phyloP scores from a whole-genome alignment of 2,888 invertebrate genomes.

The Ormyrus rosae region DNA sequence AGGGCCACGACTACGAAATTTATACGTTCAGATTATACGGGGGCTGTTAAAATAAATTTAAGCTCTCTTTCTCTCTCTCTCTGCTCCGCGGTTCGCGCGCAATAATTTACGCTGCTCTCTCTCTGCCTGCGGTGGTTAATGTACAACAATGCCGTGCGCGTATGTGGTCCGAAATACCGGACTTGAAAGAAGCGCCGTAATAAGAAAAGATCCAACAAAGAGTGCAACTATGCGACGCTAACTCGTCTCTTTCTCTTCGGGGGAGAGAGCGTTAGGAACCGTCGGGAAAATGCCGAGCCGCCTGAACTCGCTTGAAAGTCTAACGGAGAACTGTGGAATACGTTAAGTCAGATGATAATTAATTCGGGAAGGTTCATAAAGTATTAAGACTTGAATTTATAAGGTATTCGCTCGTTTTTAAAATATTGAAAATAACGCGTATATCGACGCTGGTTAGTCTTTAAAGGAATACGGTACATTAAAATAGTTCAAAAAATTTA shows the following conservation, averaged over 20 bases:
- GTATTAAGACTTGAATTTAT: too few species aligned
- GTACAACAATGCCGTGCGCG: conserved; percentile 11
- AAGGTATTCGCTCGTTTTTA: too few species aligned
- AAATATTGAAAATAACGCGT: too few species aligned
- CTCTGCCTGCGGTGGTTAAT: conserved; percentile 6
- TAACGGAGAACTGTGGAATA: too few species aligned
- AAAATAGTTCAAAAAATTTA: too few species aligned
- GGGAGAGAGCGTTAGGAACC: too few species aligned
- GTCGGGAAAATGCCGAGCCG: too few species aligned
- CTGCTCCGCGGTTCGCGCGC: conserved; percentile 11
- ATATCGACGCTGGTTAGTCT: too few species aligned
- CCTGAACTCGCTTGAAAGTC: too few species aligned
- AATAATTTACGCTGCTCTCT: conserved; percentile 42
- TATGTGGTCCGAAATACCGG: conserved; percentile 19
- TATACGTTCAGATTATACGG: conserved; percentile 68
- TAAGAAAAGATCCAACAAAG: conserved; percentile 40
- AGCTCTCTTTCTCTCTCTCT: conserved; percentile 63
- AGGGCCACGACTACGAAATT: conserved; percentile 61
- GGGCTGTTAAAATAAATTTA: conserved; percentile 71
- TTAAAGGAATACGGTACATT: too few species aligned
- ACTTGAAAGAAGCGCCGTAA: conserved; percentile 32
- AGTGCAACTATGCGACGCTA: neutral
- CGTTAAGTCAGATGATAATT: neutral
- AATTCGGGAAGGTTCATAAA: neutral
- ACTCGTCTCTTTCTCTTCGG: too few species aligned